Evolutionary conservation across 2,113 vertebrate genomes (phyloP).

Genomic region (Ardeotis arabs): DNA sequence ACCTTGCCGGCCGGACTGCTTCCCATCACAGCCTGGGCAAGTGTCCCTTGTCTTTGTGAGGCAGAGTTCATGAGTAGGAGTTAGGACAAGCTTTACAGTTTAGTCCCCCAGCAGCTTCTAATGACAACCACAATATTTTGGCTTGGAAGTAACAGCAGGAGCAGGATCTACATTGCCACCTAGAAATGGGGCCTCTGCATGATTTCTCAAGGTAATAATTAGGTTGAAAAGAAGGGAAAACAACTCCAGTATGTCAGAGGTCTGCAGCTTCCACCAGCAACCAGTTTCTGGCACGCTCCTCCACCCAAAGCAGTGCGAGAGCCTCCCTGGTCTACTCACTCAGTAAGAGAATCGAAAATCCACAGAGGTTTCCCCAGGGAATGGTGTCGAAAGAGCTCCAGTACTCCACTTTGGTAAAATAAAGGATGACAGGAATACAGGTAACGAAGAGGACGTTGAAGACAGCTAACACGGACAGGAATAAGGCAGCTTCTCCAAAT

Average conservation of each 20-base stretch:
- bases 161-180: accelerated
- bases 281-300: neutral
- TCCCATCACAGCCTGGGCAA: accelerated
- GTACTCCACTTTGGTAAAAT: conserved; percentile 94
- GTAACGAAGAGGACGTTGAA: conserved; percentile 92
- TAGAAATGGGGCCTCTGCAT: neutral
- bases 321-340: conserved; percentile 75
- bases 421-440: conserved; percentile 90
- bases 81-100: neutral
- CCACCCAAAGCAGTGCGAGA: neutral
- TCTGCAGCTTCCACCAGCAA: neutral
- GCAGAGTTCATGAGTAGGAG: neutral
- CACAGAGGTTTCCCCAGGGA: conserved; percentile 92
- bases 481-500: conserved; percentile 95
- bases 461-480: conserved; percentile 89
- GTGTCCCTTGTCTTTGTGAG: neutral
- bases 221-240: neutral
- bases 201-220: neutral
- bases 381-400: conserved; percentile 83
- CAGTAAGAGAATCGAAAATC: conserved; percentile 89
- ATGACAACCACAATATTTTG: neutral
- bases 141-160: neutral
- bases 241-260: neutral
- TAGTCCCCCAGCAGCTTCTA: neutral
- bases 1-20: neutral